Base-by-base conservation (phyloP, 2,113 vertebrate species). In the Cyphomyrus discorhynchus region DNA sequence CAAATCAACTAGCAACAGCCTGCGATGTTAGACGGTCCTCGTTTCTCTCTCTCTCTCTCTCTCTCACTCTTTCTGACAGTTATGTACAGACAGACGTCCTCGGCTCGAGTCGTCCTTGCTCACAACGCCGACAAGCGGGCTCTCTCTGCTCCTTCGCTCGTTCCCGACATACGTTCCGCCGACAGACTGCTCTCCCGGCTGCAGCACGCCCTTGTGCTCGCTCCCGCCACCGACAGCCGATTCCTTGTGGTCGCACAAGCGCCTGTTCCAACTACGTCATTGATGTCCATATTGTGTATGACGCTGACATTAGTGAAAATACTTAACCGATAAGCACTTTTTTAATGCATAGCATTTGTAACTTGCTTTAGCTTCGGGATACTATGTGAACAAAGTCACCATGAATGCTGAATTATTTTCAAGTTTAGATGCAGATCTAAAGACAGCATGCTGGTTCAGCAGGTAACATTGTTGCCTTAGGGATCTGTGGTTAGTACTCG, bases 21-120 rank as follows among this genome's bases (percentile, higher is more conserved):
- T 46, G 52, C 56, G 87, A 88, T 45, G 87, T 47, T 45, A 27
- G 62, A 31, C 62, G 62, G 62, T 27, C 62, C 92, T 90, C 93
- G 92, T 88, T 50, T 85, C 6, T 53, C 42, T 31, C 46, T 13
- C 46, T 80, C n/a, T 80, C 86, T 31, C 13, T n/a, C 7, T 53
- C 39, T 10, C 52, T 50, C 49, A 62, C 19, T 83, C 56, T 66
- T 7, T 62, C 19, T 88, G 49, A 82, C 89, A 88, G 47, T 74
- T 50, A 74, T 82, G 47, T 45, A 45, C 21, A 17, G 86, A 88
- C 86, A 24, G 46, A 27, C 82, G 17, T 47, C 83, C 46, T 58
- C 83, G 24, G 66, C 91, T 91, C 85, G 82, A 88, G 70, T 94
- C 91, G 94, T 94, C 91, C 56, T 92, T 95, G 95, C 83, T 47